Conservation (phyloP, 2,797 vertebrate genomes). For the Platalea minor region DNA sequence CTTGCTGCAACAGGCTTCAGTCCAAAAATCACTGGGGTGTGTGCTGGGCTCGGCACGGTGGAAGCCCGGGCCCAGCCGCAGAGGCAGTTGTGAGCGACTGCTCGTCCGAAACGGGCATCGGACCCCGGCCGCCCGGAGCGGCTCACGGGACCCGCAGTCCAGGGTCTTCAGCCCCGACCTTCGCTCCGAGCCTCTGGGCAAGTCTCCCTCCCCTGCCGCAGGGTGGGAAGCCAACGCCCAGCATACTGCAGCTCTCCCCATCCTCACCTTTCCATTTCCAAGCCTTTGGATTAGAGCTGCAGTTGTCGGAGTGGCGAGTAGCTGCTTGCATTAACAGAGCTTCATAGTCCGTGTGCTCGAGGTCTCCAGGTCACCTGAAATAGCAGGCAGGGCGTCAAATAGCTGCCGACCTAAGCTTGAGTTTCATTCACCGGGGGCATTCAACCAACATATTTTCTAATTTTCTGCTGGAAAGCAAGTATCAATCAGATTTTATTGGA, state of each 20-base stretch:
- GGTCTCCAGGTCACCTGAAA: neutral
- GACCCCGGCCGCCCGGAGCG: accelerated
- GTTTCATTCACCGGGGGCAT: neutral
- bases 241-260: neutral
- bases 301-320: accelerated
- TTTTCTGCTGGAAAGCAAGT: neutral
- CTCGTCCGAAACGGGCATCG: accelerated
- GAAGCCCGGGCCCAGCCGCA: accelerated
- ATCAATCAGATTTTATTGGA: neutral
- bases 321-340: accelerated
- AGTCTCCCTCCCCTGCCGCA: neutral
- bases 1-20: neutral
- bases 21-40: accelerated
- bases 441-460: neutral
- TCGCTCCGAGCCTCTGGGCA: neutral
- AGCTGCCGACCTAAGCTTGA: neutral
- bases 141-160: accelerated
- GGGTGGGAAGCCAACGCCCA: accelerated
- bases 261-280: neutral
- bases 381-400: neutral
- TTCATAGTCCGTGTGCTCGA: accelerated
- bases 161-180: neutral
- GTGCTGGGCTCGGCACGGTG: neutral
- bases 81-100: accelerated
- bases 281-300: neutral